phyloP scores from a whole-genome alignment of 1,140 invertebrate genomes.

The Drosophila simulans region DNA sequence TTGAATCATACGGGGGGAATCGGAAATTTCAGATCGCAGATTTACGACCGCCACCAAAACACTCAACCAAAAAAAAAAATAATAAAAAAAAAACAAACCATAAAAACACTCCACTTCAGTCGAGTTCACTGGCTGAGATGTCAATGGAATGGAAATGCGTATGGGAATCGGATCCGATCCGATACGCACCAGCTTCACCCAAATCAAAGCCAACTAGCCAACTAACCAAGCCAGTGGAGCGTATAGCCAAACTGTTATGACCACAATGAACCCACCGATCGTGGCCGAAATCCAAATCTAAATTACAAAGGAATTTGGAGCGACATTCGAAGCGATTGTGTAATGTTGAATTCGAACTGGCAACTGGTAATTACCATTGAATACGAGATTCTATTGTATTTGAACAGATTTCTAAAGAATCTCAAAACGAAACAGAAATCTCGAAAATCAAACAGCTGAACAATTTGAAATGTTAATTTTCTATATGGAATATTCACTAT shows the following conservation, averaged over 20 bases:
- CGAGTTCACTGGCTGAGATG: not conserved
- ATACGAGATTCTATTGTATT: not conserved
- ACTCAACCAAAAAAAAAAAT: not conserved
- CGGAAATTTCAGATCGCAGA: slow-evolving; percentile 29
- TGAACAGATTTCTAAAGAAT: not conserved
- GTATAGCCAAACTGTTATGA: not conserved
- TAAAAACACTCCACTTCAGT: slow-evolving; percentile 1
- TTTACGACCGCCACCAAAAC: slow-evolving; percentile 22
- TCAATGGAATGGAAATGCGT: no score
- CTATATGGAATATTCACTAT: no score
- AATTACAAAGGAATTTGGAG: slow-evolving; percentile 18
- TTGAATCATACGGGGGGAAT: slow-evolving; percentile 41
- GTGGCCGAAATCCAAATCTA: not conserved
- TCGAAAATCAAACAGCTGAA: not conserved
- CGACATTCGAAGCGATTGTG: slow-evolving; percentile 18
- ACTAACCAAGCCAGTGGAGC: not conserved
- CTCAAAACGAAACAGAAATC: not conserved
- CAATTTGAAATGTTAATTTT: not conserved
- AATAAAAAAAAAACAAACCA: no score
- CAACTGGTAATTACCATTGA: not conserved
- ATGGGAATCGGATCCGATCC: not conserved
- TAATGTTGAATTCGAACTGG: not conserved
- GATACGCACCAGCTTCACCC: not conserved
- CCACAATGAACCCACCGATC: not conserved
- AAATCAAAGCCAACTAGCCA: slow-evolving; percentile 6